Percentiles rank a stretch among this genome's conserved stretches.
phyloP scores from a whole-genome alignment of 1,140 invertebrate genomes.

The Drosophila quadrilineata region DNA sequence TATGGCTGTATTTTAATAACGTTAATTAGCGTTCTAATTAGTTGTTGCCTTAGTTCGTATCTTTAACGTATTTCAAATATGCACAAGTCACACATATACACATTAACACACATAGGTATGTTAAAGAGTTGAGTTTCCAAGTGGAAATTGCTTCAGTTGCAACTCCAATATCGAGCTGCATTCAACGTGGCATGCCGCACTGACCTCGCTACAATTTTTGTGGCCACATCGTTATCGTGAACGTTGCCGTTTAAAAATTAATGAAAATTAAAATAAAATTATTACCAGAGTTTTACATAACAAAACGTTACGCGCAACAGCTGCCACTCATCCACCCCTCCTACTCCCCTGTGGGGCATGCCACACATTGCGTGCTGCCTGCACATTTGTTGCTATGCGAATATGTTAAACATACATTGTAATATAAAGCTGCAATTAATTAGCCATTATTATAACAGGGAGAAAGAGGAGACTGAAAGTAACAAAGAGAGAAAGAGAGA shows the following conservation, averaged over 20 bases:
- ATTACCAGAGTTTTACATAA: slow-evolving; percentile 60
- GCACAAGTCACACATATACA: slow-evolving; percentile 25
- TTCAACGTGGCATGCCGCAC: not conserved
- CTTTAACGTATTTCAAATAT: slow-evolving; percentile 61
- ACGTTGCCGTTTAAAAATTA: slow-evolving; percentile 56
- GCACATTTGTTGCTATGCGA: slow-evolving; percentile 44
- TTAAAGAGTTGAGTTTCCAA: slow-evolving; percentile 48
- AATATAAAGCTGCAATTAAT: slow-evolving; percentile 70
- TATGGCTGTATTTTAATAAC: slow-evolving; percentile 72
- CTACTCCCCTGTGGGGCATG: not conserved
- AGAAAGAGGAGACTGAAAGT: too few species aligned
- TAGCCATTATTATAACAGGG: slow-evolving; percentile 45
- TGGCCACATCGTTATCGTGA: slow-evolving; percentile 30
- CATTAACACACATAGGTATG: not conserved
- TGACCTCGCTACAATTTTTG: slow-evolving; percentile 12
- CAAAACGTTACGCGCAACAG: slow-evolving; percentile 45
- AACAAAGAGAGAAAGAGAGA: not conserved
- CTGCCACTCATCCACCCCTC: not conserved
- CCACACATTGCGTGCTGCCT: slow-evolving; percentile 47
- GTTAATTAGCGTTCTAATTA: slow-evolving; percentile 76
- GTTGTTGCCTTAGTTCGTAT: slow-evolving; percentile 62
- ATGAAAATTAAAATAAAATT: slow-evolving; percentile 63
- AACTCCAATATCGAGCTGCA: slow-evolving; percentile 15
- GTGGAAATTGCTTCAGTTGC: slow-evolving; percentile 17
- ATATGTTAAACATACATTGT: slow-evolving; percentile 24